phyloP scores from a whole-genome alignment of 1,140 invertebrate species.

The Brachionus koreanus region DNA sequence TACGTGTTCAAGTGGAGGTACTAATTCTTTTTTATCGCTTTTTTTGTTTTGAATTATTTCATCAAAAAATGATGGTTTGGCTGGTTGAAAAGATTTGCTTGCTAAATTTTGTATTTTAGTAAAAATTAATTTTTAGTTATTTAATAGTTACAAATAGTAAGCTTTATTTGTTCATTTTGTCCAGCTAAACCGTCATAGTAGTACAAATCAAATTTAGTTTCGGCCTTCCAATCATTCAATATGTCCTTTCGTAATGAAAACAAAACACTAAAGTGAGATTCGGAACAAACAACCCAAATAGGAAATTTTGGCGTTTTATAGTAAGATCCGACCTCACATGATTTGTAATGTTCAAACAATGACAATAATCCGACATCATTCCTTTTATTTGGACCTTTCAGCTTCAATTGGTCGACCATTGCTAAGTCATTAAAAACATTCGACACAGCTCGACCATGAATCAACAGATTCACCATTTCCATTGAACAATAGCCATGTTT shows the following conservation, averaged over 20 bases:
- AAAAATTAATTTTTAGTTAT: not conserved
- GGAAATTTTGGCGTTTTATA: conserved; percentile 63
- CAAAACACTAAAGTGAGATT: conserved; percentile 63
- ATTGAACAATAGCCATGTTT: conserved; percentile 62
- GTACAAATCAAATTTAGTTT: conserved; percentile 61
- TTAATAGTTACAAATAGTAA: conserved; percentile 59
- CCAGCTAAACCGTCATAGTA: conserved; percentile 63
- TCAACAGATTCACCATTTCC: conserved; percentile 62
- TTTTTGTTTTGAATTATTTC: conserved; percentile 15
- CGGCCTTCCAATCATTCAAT: conserved; percentile 57
- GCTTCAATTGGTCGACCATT: conserved; percentile 56
- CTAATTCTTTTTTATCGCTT: conserved; percentile 49
- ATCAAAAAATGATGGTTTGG: not conserved
- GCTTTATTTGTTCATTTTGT: conserved; percentile 61
- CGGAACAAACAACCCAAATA: conserved; percentile 64
- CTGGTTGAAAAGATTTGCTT: not conserved
- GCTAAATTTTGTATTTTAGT: not conserved
- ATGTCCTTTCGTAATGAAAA: conserved; percentile 59
- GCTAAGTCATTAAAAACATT: conserved; percentile 63
- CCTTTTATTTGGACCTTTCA: conserved; percentile 58
- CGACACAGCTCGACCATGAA: conserved; percentile 61
- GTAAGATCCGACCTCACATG: conserved; percentile 62
- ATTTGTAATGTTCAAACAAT: conserved; percentile 64
- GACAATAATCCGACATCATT: conserved; percentile 63
- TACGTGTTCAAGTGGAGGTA: conserved; percentile 62